A percentile compares a stretch with the other conserved stretches of the same genome.
phyloP scores from a whole-genome alignment of 2,113 vertebrate genomes.

The Calidris pygmaea region DNA sequence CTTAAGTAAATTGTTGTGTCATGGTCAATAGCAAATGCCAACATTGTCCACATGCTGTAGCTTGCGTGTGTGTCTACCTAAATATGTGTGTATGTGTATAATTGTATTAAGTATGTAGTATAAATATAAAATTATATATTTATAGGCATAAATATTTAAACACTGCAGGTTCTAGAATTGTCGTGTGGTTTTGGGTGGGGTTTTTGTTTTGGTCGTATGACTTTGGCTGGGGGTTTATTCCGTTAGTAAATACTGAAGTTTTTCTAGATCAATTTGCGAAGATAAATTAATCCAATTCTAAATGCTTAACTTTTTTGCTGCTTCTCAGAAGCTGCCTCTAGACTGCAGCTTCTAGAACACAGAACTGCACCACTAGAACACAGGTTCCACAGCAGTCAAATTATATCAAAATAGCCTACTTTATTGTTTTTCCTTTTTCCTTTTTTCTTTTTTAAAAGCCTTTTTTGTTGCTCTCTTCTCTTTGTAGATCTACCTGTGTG shows the following conservation, averaged over 20 bases:
- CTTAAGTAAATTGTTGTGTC: background rate
- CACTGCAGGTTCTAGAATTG: background rate
- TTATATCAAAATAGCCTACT: background rate
- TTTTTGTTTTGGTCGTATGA: rapidly evolving
- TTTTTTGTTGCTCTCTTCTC: background rate
- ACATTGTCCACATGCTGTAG: background rate
- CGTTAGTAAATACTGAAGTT: background rate
- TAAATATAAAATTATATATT: background rate
- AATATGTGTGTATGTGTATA: background rate
- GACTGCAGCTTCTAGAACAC: too few species aligned
- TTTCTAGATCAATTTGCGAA: background rate
- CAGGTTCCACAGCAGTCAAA: background rate
- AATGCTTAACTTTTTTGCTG: background rate
- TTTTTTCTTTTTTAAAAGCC: background rate
- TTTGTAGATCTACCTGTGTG: conserved; percentile 89
- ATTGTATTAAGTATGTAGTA: background rate
- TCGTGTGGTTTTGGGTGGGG: background rate
- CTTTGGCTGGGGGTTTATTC: background rate
- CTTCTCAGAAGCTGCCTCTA: background rate
- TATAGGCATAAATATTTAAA: background rate
- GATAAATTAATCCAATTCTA: background rate
- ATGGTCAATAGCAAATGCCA: background rate
- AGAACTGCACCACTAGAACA: background rate
- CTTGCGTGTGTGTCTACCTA: background rate
- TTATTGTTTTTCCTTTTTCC: background rate